Conservation (phyloP, 2,888 invertebrate species). For the Allygus modestus region DNA sequence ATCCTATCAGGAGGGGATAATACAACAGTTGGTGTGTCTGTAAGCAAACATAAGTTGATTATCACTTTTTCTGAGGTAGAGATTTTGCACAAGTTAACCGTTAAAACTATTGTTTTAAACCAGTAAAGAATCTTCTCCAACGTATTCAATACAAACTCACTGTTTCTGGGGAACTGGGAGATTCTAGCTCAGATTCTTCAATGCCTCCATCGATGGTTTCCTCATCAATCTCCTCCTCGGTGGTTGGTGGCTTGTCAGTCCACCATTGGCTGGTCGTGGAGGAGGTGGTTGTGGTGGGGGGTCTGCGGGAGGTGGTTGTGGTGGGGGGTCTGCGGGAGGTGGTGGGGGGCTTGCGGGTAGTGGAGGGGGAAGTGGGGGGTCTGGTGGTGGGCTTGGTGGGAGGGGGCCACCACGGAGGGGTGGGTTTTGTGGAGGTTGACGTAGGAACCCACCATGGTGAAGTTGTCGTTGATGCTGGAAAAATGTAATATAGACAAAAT, state of each 20-base stretch:
- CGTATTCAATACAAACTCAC: too few species aligned
- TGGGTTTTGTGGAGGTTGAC: slow-evolving; percentile 50
- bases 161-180: slow-evolving; percentile 70
- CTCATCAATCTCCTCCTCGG: slow-evolving; percentile 29
- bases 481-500: too few species aligned
- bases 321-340: slow-evolving; percentile 48
- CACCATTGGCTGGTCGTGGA: slow-evolving; percentile 44
- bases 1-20: too few species aligned
- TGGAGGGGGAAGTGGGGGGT: slow-evolving; percentile 53
- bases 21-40: too few species aligned
- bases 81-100: too few species aligned
- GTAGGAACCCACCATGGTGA: slow-evolving; percentile 45
- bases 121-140: too few species aligned
- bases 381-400: slow-evolving; percentile 41
- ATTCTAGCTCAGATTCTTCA: slow-evolving; percentile 66
- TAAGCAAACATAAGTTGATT: too few species aligned
- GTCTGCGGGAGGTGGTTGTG: slow-evolving; percentile 51
- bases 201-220: background rate
- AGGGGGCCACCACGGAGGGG: slow-evolving; percentile 61
- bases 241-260: slow-evolving; percentile 45
- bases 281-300: slow-evolving; percentile 49
- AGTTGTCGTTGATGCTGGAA: slow-evolving; percentile 25
- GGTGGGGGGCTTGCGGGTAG: slow-evolving; percentile 50
- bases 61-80: too few species aligned
- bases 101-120: too few species aligned